Base-by-base conservation (phyloP, 2,797 vertebrate genomes). In the Hybognathus amarus region DNA sequence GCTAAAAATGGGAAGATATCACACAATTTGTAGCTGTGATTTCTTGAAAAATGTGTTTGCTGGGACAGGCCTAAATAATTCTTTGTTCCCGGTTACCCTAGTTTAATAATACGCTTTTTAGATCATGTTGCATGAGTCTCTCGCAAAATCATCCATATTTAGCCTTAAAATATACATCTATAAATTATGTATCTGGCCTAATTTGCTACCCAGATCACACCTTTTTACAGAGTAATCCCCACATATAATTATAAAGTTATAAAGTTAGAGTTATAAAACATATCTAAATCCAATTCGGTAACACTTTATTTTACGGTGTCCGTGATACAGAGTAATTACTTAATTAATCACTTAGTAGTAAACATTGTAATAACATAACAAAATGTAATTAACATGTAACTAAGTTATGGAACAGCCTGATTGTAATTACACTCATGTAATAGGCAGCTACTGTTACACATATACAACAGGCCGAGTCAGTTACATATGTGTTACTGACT, bases 1-100 rank as follows among this genome's bases (percentile, higher is more conserved):
- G 90, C 89, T 91, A 90, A 91, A 93, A 93, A 92, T 92, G 91
- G 88, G 89, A 92, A 90, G 88, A 84, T 90, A 90, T 94, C 92
- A 94, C 92, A 94, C 94, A 89, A 87, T 89, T 86, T 89, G 82
- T 83, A 90, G 91, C 91, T 92, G 93, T 90, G 89, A 92, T 88
- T 91, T 90, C 89, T 88, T 77, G 89, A 87, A 91, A n/a, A 91
- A 93, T 92, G 91, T 93, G 89, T 90, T 92, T 87, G 61, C 70
- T 85, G 63, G 54, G 74, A 27, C 85, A 85, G 88, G 88, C 88
- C 87, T 87, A 91, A 93, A 94, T 92, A 93, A 82, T 85, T 82
- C 24, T 83, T 93, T 90, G 83, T 90, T 88, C 87, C 82, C 30
- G 42, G 83, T 78, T 17, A 50, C 78, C 42, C 61, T 9, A 30